These are phyloP conservation scores for Brachypodius melanocephalos DNA, from an alignment of 2,113 vertebrate genomes.

Conservation along the genomic window DNA sequence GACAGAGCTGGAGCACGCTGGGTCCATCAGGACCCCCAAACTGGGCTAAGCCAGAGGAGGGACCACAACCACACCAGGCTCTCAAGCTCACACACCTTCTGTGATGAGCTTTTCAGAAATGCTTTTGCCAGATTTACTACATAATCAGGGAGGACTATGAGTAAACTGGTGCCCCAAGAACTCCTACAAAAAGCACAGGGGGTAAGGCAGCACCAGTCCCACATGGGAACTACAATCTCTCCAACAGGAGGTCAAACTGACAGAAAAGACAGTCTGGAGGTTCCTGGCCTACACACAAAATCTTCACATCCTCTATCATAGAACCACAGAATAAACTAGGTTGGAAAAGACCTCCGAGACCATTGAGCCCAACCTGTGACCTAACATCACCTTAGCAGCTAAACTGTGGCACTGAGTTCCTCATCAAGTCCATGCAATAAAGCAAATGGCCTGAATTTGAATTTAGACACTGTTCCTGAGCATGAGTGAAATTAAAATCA, in stretches of 20 bases:
- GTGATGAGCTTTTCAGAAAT: rapidly evolving
- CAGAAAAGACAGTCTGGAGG: neutral
- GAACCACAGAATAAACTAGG: neutral
- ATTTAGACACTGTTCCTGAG: neutral
- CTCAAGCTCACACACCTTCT: rapidly evolving
- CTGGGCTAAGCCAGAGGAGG: neutral
- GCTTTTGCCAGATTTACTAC: neutral
- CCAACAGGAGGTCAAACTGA: neutral
- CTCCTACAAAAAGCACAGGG: neutral
- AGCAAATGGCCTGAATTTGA: neutral
- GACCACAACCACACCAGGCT: neutral
- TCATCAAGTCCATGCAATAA: rapidly evolving
- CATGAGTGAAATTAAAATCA: neutral
- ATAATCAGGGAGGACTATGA: rapidly evolving
- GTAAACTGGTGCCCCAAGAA: neutral
- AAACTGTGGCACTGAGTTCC: neutral
- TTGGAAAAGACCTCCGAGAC: neutral
- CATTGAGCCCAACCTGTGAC: neutral
- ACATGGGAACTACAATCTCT: neutral
- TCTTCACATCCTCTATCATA: neutral
- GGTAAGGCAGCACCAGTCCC: neutral
- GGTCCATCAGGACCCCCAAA: neutral
- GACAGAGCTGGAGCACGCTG: neutral
- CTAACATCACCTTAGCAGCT: neutral
- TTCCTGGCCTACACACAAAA: neutral